Evolutionary conservation across 2,113 vertebrate species (phyloP), one percentile per base, ranked within the genome.

Genomic region (Eublepharis macularius): DNA sequence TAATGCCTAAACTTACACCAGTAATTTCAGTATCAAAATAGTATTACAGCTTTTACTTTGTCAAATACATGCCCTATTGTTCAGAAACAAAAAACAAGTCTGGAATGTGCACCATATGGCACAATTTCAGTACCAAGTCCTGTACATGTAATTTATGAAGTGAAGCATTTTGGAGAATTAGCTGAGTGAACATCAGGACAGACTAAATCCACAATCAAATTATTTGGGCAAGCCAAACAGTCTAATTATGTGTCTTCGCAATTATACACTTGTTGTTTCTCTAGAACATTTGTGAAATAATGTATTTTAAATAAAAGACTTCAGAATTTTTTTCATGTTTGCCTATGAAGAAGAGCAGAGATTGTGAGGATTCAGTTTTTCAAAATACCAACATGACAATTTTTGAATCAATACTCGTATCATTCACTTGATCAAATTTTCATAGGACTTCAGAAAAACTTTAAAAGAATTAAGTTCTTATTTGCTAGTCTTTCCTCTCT

Each of bases 71-170:
- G 80, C 66, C 1, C 19, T 16, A 84, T 0, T 83, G 86, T 86
- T 82, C 70, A 83, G 85, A 86, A 76, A 74, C 73, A 32, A 70
- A 83, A 65, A 39, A 85, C 80, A 92, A 87, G 75, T 91, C 60
- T 74, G 81, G 89, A 89, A 95, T 95, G 92, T 90, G 92, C 91
- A 91, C 90, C 92, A 92, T 45, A 88, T 94, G 93, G 93, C 94
- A 89, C 90, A 91, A 92, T 93, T 95, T 83, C 88, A 87, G 83
- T 88, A 89, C 13, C 4, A 51, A 45, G 14, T 90, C 86, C 41
- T 86, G 90, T 54, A 47, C 49, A 34, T 54, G 47, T 54, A 76
- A 34, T 49, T 32, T 76, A 49, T 94, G 54, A 82, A 88, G 80
- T 69, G 85, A 21, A 87, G 89, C 70, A 72, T 93, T 87, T 86